Evolutionary conservation across 2,888 invertebrate species (phyloP).

Genomic region (Abrostola tripartita): DNA sequence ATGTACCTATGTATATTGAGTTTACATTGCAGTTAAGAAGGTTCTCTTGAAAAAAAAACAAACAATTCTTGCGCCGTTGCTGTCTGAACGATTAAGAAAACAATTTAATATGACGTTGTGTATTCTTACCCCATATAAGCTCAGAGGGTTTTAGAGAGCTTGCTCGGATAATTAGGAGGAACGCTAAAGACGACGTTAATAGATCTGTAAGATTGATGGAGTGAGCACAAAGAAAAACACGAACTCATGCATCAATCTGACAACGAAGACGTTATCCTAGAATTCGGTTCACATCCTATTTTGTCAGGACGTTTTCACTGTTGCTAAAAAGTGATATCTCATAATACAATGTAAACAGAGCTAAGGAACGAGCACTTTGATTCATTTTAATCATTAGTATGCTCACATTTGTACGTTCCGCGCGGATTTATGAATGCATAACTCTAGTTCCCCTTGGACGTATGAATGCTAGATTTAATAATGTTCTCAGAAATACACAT

Average conservation of each 20-base stretch:
- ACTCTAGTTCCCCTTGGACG: background rate
- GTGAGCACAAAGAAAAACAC: conserved; percentile 77
- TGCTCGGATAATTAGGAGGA: conserved; percentile 77
- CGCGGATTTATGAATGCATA: background rate
- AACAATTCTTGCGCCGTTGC: conserved; percentile 35
- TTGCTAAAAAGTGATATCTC: conserved; percentile 25
- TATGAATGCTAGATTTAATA: conserved; percentile 1
- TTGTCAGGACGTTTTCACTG: conserved; percentile 42
- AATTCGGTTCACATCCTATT: conserved; percentile 52
- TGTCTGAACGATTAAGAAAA: conserved; percentile 48
- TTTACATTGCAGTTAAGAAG: too few relatives aligned
- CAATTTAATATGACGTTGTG: conserved; percentile 62
- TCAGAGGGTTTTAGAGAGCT: conserved; percentile 67
- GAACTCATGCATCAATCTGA: conserved; percentile 81
- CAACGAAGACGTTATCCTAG: conserved; percentile 62
- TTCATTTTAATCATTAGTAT: conserved; percentile 17
- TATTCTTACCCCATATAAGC: conserved; percentile 60
- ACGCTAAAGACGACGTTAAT: conserved; percentile 81
- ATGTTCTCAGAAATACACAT: background rate
- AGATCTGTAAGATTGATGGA: conserved; percentile 81
- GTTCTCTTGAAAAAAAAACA: too few relatives aligned
- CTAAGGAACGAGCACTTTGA: conserved; percentile 10
- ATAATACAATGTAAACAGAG: conserved; percentile 19
- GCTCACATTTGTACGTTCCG: background rate
- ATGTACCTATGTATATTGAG: too few relatives aligned